Percentiles rank a stretch among this genome's conserved stretches.
Evolutionary conservation across 2,113 vertebrate genomes (phyloP).

Genomic region (Ranitomeya variabilis): DNA sequence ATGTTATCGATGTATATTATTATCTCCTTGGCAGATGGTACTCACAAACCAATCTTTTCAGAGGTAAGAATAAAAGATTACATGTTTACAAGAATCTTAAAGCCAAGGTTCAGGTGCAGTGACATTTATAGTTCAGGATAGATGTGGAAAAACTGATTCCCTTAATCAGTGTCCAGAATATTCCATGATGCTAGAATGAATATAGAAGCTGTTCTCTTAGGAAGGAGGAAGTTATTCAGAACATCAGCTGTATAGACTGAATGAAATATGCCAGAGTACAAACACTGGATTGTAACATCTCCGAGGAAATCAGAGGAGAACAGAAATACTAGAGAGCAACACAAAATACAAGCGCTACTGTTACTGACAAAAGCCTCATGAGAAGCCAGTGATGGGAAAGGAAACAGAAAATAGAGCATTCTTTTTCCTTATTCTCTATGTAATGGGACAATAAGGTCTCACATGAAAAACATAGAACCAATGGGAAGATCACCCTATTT

Average conservation of each 20-base stretch:
- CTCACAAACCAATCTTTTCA: background rate
- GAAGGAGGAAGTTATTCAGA: slow-evolving; percentile 58
- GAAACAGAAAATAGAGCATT: slow-evolving; percentile 58
- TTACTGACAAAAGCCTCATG: slow-evolving; percentile 56
- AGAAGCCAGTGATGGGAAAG: slow-evolving; percentile 56
- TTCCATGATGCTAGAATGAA: slow-evolving; percentile 51
- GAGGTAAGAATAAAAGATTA: background rate
- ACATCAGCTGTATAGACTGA: slow-evolving; percentile 58
- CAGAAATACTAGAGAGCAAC: slow-evolving; percentile 50
- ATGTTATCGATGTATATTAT: background rate
- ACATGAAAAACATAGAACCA: slow-evolving; percentile 52
- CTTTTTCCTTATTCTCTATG: slow-evolving; percentile 58
- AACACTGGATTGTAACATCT: slow-evolving; percentile 58
- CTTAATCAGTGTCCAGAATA: slow-evolving; percentile 53
- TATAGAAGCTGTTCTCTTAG: slow-evolving; percentile 56
- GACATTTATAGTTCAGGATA: slow-evolving; percentile 28
- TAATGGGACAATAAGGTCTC: slow-evolving; percentile 56
- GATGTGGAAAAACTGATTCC: slow-evolving; percentile 24
- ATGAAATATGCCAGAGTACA: slow-evolving; percentile 57
- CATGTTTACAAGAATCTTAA: slow-evolving; percentile 19
- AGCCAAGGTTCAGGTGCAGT: slow-evolving; percentile 17
- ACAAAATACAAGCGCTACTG: slow-evolving; percentile 58
- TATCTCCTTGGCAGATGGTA: background rate
- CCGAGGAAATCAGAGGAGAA: slow-evolving; percentile 56
- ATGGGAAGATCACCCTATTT: slow-evolving; percentile 44